Evolutionary conservation across 2,888 invertebrate genomes (phyloP), one percentile per base, ranked within the genome.

Genomic region (Sthenelais limicola): DNA sequence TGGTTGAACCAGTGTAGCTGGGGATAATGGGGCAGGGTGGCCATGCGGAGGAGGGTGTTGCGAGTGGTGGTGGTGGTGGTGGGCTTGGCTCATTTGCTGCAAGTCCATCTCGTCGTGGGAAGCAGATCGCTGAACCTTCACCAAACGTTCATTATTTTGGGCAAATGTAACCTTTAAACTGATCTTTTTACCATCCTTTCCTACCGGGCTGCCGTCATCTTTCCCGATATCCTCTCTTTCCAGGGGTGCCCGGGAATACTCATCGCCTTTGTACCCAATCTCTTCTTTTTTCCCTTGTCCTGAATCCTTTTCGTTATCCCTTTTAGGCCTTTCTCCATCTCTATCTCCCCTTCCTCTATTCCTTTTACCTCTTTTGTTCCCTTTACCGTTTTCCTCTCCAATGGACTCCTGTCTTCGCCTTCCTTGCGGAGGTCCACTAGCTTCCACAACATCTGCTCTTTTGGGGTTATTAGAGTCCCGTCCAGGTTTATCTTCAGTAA

Each of bases 141-240:
- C 71, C 15, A 62, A 62, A 4, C 71, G 43, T 49, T 71, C 71
- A 21, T 71, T n/a, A n/a, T n/a, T 70, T 15, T 58, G 58, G 1
- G 49, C 71, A 48, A 71, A 58, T 12, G 71, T 71, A 48, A 71
- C 71, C 30, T 71, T 71, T 1, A 71, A 26, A 52, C 48, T 52
- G 24, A 68, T 21, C 32, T 33, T 68, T 32, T 68, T 52, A 3
- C 38, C 71, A 3, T 58, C 49, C n/a, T n/a, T n/a, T n/a, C n/a
- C n/a, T n/a, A n/a, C n/a, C n/a, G n/a, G n/a, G n/a, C n/a, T n/a
- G n/a, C n/a, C 21, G 9, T 18, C 15, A 35, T 28, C 33, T 62
- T 28, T 62, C 35, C 21, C 26, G n/a, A n/a, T 62, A 24, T 21
- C 38, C 12, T 33, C 35, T 38, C 66, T 35, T 35, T 62, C 21